Base-by-base conservation (phyloP, 2,113 vertebrate species). In the Scophthalmus maximus region DNA sequence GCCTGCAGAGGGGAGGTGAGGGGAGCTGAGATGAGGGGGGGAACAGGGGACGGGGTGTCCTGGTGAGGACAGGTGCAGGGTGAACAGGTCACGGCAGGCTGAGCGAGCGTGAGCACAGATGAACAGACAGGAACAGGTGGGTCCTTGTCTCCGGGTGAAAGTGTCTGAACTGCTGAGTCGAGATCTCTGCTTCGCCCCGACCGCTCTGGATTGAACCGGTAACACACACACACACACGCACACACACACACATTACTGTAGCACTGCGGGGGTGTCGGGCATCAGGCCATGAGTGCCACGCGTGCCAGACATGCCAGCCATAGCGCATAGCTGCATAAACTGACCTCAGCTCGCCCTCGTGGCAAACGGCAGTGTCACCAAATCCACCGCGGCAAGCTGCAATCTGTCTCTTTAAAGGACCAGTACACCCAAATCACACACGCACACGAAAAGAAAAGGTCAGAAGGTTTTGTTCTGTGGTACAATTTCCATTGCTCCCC, bases 81-180 rank as follows among this genome's bases (percentile, higher is more conserved):
- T 53, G 79, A 81, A 65, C 85, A 90, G 80, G 85, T 79, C 76
- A 44, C 9, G 74, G 78, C 83, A 53, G 73, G 87, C 77, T 64
- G 73, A 36, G 72, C 23, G 67, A 40, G 69, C 3, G 38, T 15
- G 73, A 55, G 75, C 46, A 69, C 79, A 67, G 34, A 63, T n/a
- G 32, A 88, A 91, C 68, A 44, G 88, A 88, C 92, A 89, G 53
- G 78, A 72, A 78, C 93, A 93, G 91, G 92, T 93, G 93, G 83
- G 74, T 74, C 46, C 82, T 81, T 78, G 88, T 89, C 88, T 88
- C 88, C 1, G 81, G 85, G 88, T 79, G 76, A 85, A 90, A 87
- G 80, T 82, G 68, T 76, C 82, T 34, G 76, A 91, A 80, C 81
- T 83, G 89, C 91, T 91, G 91, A 90, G 87, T 84, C 47, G 15